phyloP scores from a whole-genome alignment of 92 coral and sea anemone genomes.

The Anthopleura xanthogrammica region DNA sequence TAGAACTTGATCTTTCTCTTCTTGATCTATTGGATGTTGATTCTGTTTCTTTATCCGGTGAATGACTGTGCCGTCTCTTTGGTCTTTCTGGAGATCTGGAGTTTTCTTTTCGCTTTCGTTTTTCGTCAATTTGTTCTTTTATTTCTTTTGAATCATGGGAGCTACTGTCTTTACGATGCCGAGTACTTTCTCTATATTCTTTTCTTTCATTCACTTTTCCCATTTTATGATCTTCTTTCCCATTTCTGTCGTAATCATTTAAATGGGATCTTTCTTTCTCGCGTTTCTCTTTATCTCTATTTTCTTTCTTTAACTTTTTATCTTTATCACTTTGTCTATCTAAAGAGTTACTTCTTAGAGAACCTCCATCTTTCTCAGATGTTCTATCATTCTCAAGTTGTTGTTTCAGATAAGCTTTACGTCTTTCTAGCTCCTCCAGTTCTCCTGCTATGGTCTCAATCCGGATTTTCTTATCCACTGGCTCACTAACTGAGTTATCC shows the following conservation, averaged over 20 bases:
- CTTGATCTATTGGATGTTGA: conserved; percentile 15
- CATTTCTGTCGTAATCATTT: conserved; percentile 15
- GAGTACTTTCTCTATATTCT: conserved; percentile 30
- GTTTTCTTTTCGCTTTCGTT: conserved; percentile 13
- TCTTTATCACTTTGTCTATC: conserved; percentile 14
- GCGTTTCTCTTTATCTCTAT: conserved; percentile 11
- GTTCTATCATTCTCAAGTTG: conserved; percentile 71
- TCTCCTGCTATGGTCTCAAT: conserved; percentile 63
- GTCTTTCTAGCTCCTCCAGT: conserved; percentile 80
- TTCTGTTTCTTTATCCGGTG: conserved; percentile 6
- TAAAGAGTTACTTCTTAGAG: conserved; percentile 23
- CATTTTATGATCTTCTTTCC: not conserved
- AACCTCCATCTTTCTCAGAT: not conserved
- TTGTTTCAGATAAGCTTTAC: conserved; percentile 83
- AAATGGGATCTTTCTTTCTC: conserved; percentile 23
- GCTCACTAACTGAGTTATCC: conserved; percentile 37
- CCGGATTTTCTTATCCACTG: conserved; percentile 50
- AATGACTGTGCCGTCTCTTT: conserved; percentile 5
- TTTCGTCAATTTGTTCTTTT: not conserved
- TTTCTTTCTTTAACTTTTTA: conserved; percentile 34
- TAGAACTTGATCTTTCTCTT: conserved; percentile 40
- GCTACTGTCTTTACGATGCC: conserved; percentile 29
- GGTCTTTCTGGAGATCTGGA: conserved; percentile 9
- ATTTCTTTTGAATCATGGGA: conserved; percentile 34
- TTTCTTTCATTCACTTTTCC: not conserved